Evolutionary conservation across 2,113 vertebrate species (phyloP), one percentile per base, ranked within the genome.

Genomic region (Nycticryphes semicollaris): DNA sequence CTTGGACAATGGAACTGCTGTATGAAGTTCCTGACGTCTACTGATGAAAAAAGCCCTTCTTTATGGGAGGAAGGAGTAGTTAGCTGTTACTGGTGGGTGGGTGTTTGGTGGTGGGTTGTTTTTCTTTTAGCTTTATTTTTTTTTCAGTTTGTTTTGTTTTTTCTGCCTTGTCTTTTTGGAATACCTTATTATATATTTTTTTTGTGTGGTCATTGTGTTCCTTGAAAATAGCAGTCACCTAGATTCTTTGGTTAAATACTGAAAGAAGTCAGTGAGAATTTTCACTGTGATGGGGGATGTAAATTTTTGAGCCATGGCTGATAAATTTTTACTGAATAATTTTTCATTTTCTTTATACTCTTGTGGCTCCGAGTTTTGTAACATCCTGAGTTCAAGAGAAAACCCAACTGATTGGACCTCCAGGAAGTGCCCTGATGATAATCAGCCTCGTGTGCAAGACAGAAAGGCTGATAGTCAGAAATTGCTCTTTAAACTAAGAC

Each of bases 401-500:
- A 81, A 92, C 91, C 68, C 73, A 81, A 93, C 84, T 93, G 97
- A 97, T 91, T 97, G 97, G 98, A 97, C 98, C 98, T 98, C 97
- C 97, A 91, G 96, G 97, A 98, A 98, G 97, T 95, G 72, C 79
- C 84, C 91, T 91, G 98, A 98, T 98, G 97, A 97, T 97, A 97
- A 97, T 98, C 98, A 98, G 95, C 93, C 94, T 86, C 12, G 43
- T 96, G 97, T 98, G 94, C 84, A 96, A 96, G 98, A 97, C 97
- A 97, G 97, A 94, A 97, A 96, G 94, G 92, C 98, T 96, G 97
- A 98, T 98, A 97, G 96, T 98, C 96, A 95, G 93, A 97, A 98
- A 98, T 93, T 98, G 97, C 97, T 97, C 98, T 98, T 98, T 97
- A 97, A 98, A 97, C 97, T 84, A 85, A 98, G 98, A 98, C 98